Percentiles rank a stretch among this genome's conserved stretches.
These are phyloP conservation scores for Gephyroberyx darwinii DNA, from an alignment of 2,797 vertebrate species.

Conservation along the genomic window DNA sequence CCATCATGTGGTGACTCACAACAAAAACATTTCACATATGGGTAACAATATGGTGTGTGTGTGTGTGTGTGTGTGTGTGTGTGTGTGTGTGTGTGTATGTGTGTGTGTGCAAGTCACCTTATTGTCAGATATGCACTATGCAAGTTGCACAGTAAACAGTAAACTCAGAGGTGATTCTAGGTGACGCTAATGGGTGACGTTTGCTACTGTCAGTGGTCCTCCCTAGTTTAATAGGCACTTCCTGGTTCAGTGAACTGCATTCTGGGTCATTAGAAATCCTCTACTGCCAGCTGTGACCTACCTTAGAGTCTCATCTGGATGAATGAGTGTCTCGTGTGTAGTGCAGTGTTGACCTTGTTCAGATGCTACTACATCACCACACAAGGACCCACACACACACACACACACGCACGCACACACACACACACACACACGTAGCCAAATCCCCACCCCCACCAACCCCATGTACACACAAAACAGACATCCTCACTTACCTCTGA, in stretches of 20 bases:
- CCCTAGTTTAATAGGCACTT: slow-evolving; percentile 69
- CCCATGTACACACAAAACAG: slow-evolving; percentile 46
- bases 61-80: not conserved
- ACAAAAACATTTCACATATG: not conserved
- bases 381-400: too few relatives aligned
- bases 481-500: slow-evolving; percentile 61
- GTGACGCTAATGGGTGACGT: slow-evolving; percentile 64
- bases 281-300: slow-evolving; percentile 71
- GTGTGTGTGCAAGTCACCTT: slow-evolving; percentile 15
- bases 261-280: slow-evolving; percentile 75
- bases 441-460: not conserved
- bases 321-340: slow-evolving; percentile 31
- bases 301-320: slow-evolving; percentile 44
- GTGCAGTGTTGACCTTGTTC: too few relatives aligned
- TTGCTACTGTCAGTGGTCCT: slow-evolving; percentile 39
- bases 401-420: too few relatives aligned
- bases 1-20: not conserved
- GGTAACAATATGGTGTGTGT: not conserved
- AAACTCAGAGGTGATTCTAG: slow-evolving; percentile 34
- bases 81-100: not conserved
- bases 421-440: not conserved
- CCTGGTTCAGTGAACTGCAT: slow-evolving; percentile 75
- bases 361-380: too few relatives aligned
- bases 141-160: slow-evolving; percentile 27
- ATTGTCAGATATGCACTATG: slow-evolving; percentile 37